Evolutionary conservation across 2,797 vertebrate genomes (phyloP), one percentile per base, ranked within the genome.

Genomic region (Brotogeris chrysoptera): DNA sequence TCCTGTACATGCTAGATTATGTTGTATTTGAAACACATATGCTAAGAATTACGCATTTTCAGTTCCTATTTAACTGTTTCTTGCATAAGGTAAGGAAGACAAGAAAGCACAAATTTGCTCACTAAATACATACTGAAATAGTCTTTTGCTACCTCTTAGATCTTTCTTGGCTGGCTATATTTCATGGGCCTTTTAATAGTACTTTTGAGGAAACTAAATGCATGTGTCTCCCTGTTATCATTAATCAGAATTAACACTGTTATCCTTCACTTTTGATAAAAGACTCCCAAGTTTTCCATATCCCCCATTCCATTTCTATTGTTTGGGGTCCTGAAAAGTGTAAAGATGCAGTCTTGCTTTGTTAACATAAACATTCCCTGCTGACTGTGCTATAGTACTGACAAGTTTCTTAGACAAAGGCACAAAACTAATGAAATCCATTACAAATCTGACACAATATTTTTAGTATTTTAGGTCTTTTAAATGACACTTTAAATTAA

Each of bases 101-200:
- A 25, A 90, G 93, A 73, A 85, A 52, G 5, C 47, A 49, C 43
- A 82, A 71, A 73, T 84, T 96, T 95, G 96, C 61, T 38, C 65
- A 93, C 39, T 77, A 65, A 60, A 88, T 64, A 27, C 49, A 93
- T 76, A 88, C 38, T 74, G 64, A 95, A 95, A 95, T 88, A 81
- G 43, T 76, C 20, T 79, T 81, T 18, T 63, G 52, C 8, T 78
- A 87, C 25, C 9, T 80, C 93, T 92, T 14, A 6, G 27, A 87
- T 83, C 68, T 49, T 79, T 66, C 36, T 15, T 93, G 64, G 24
- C 7, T 61, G 92, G 30, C 39, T 88, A 71, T 32, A 50, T 95
- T 95, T 68, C 44, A 93, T 44, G 27, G 14, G 25, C 91, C 34
- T 91, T 80, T 92, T 87, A 70, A 64, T 39, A 71, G 19, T 76